phyloP scores from a whole-genome alignment of 2,888 invertebrate genomes.

The Eubasilissa splendida region DNA sequence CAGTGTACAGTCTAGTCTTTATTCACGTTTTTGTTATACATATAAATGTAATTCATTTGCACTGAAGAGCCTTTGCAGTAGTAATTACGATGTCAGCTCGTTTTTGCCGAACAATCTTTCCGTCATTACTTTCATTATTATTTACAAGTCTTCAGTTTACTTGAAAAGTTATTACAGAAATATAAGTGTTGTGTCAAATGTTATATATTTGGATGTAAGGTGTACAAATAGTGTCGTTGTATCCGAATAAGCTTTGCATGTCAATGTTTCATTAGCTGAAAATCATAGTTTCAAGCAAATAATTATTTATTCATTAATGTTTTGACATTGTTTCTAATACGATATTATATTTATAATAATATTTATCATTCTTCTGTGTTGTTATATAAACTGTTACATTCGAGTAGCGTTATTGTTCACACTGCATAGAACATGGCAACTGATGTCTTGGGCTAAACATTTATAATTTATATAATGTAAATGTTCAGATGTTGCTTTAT shows the following conservation, averaged over 20 bases:
- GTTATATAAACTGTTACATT: slow-evolving; percentile 72
- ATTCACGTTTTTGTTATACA: slow-evolving; percentile 58
- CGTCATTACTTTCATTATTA: slow-evolving; percentile 22
- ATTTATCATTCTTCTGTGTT: slow-evolving; percentile 62
- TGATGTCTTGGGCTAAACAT: slow-evolving; percentile 41
- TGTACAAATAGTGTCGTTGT: slow-evolving; percentile 49
- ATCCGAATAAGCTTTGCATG: slow-evolving; percentile 51
- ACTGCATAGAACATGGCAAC: slow-evolving; percentile 32
- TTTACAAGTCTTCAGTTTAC: slow-evolving; percentile 17
- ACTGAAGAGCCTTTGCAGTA: background rate
- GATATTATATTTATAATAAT: slow-evolving; percentile 53
- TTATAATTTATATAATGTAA: slow-evolving; percentile 44
- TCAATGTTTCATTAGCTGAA: slow-evolving; percentile 48
- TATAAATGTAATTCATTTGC: background rate
- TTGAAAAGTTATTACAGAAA: background rate
- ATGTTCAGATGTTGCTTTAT: slow-evolving; percentile 72
- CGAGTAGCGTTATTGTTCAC: slow-evolving; percentile 64
- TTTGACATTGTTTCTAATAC: slow-evolving; percentile 53
- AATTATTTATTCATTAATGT: slow-evolving; percentile 54
- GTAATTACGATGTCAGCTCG: background rate
- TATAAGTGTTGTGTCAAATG: slow-evolving; percentile 48
- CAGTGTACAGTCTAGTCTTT: slow-evolving; percentile 76
- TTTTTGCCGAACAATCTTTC: slow-evolving; percentile 41
- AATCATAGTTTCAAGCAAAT: slow-evolving; percentile 47
- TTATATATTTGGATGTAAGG: slow-evolving; percentile 38